Base-by-base conservation (phyloP, 2,797 vertebrate genomes). In the Dryobates pubescens region DNA sequence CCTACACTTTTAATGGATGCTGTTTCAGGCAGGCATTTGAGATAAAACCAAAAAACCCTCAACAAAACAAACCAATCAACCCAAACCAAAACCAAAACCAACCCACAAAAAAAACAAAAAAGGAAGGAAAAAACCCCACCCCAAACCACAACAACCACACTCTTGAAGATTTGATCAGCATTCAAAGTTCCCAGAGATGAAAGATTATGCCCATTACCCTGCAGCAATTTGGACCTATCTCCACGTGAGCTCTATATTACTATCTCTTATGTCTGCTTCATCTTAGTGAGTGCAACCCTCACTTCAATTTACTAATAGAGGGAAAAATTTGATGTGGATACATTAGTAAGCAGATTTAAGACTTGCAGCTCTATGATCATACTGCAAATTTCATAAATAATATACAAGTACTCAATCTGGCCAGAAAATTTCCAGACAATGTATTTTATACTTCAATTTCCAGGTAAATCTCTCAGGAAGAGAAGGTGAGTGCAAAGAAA, bases 1-100 rank as follows among this genome's bases (percentile, higher is more conserved):
- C 83, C 91, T 74, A 88, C 72, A 7, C 81, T 87, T 43, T 13
- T 82, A 92, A 84, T 77, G 69, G 64, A 65, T 88, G 62, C 36
- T 6, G 5, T 68, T 88, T 84, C 74, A 74, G 78, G n/a, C 32
- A 91, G 86, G 74, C 58, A 68, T 94, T 84, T 79, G 65, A 84
- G 75, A 81, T 84, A 90, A 91, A 93, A 59, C 12, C 16, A 41
- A 70, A 79, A 73, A 73, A 5, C 1, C 1, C 19, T 23, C 6
- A 51, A 24, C 45, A 18, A 51, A 53, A 62, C 17, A 7, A 3
- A 19, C 18, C 45, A 24, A 13, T 12, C 49, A 51, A 76, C 64
- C n/a, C 57, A 71, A 91, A 72, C 41, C 49, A 7, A 5, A 47
- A 19, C 38, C 9, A 5, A 30, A 49, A 15, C 14, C 6, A 14